Conservation (phyloP, 2,888 invertebrate species). For the Chloromyia formosa region DNA sequence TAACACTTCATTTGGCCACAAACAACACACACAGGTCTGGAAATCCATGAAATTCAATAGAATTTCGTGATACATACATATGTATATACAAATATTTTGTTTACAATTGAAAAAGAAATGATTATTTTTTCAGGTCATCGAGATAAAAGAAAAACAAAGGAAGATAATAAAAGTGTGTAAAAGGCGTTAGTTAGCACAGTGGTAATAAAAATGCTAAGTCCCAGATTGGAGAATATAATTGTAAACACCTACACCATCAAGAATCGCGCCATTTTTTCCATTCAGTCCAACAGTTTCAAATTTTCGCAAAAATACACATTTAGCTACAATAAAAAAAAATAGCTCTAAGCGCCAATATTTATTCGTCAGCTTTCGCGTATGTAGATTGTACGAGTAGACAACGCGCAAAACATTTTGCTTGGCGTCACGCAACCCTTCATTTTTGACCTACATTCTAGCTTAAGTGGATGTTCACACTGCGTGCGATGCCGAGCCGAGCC, state of each 20-base stretch:
- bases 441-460: conserved; percentile 34
- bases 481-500: no score
- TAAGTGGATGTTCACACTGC: no score
- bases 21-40: no score
- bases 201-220: not conserved
- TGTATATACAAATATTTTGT: conserved; percentile 9
- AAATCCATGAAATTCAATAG: not conserved
- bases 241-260: no score
- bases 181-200: not conserved
- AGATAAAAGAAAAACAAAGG: not conserved
- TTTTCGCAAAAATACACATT: not conserved
- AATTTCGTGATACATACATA: not conserved
- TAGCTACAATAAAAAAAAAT: not conserved
- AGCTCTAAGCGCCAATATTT: not conserved
- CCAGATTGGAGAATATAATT: no score
- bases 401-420: conserved; percentile 19
- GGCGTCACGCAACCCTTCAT: conserved; percentile 41
- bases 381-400: not conserved
- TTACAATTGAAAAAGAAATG: conserved; percentile 13
- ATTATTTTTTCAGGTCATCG: conserved; percentile 21
- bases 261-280: not conserved
- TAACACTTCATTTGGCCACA: no score
- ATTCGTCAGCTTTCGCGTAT: not conserved
- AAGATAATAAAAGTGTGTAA: conserved; percentile 6
- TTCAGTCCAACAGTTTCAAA: not conserved